These are phyloP conservation scores for Listronotus bonariensis DNA, from an alignment of 1,140 invertebrate genomes.

Conservation along the genomic window DNA sequence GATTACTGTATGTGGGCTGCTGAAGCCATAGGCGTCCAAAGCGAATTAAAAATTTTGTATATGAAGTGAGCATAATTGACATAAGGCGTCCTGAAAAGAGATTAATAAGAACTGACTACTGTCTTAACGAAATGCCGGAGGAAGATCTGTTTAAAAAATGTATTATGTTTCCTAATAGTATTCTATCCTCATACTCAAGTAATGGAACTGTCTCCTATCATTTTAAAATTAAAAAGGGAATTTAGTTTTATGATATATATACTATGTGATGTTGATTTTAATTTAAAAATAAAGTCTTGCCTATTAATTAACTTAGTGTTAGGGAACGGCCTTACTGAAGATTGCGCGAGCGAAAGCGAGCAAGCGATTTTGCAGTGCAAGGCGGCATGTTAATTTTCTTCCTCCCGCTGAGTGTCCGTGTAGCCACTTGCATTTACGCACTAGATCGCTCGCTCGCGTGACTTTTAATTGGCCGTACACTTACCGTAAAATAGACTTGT, in stretches of 20 bases:
- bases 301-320: not conserved
- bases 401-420: no score
- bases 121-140: slow-evolving; percentile 42
- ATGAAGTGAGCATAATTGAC: slow-evolving; percentile 45
- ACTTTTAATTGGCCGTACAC: no score
- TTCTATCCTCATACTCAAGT: slow-evolving; percentile 42
- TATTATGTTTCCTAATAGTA: slow-evolving; percentile 43
- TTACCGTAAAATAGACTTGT: no score
- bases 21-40: slow-evolving; percentile 42
- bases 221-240: slow-evolving; percentile 37
- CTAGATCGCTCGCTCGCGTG: no score
- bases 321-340: no score
- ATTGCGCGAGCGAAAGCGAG: no score
- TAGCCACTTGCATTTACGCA: no score
- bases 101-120: slow-evolving; percentile 44
- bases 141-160: slow-evolving; percentile 47
- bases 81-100: slow-evolving; percentile 42
- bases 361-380: no score
- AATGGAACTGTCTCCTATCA: slow-evolving; percentile 44
- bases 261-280: slow-evolving; percentile 7
- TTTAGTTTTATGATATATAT: slow-evolving; percentile 7
- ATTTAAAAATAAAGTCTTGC: slow-evolving; percentile 1
- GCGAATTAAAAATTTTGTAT: slow-evolving; percentile 41
- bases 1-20: slow-evolving; percentile 47
- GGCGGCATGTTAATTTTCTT: no score